Evolutionary conservation across 2,113 vertebrate species (phyloP).

Genomic region (Centropus unirufus): DNA sequence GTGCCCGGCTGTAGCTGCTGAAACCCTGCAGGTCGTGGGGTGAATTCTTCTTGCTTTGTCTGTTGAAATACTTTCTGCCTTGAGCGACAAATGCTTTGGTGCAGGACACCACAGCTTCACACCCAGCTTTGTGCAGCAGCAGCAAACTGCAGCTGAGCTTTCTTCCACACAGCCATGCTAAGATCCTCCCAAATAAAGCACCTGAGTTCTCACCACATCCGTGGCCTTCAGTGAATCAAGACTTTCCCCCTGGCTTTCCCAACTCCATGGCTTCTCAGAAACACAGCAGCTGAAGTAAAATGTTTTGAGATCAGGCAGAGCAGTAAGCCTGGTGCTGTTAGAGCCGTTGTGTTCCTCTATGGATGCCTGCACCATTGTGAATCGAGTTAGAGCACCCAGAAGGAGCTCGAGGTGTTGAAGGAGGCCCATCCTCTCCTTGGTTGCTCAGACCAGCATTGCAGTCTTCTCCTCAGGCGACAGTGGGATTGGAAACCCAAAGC

Average conservation of each 20-base stretch:
- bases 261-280: background rate
- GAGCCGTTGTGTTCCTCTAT: rapidly evolving
- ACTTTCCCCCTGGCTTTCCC: background rate
- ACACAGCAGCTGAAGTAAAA: background rate
- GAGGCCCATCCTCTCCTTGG: background rate
- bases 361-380: background rate
- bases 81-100: background rate
- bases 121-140: background rate
- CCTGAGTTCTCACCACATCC: background rate
- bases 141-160: background rate
- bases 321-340: background rate
- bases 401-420: background rate
- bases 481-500: background rate
- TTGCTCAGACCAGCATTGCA: too few relatives aligned
- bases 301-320: background rate
- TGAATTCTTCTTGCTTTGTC: background rate
- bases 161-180: rapidly evolving
- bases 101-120: background rate
- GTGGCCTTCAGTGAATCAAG: background rate
- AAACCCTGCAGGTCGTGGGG: too few relatives aligned
- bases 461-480: background rate
- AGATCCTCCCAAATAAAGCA: background rate
- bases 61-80: background rate
- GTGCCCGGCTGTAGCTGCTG: background rate
- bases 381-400: background rate